These are phyloP conservation scores for Copidosoma aretas DNA, from an alignment of 2,888 invertebrate species.

Conservation along the genomic window DNA sequence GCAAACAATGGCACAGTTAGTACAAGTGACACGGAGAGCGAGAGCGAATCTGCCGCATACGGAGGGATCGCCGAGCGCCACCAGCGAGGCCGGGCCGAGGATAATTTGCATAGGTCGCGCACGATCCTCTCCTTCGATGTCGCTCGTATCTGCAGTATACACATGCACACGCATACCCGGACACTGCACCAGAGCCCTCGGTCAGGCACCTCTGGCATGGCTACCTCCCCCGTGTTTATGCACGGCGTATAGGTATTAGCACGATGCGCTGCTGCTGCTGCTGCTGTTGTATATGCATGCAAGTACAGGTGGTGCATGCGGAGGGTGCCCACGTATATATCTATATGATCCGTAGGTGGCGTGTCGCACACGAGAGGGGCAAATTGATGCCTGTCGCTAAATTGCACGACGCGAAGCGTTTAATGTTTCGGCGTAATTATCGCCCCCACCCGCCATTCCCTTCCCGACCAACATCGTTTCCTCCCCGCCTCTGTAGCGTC, in stretches of 20 bases:
- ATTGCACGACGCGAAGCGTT: constrained; percentile 46
- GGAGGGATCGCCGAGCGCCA: neutral
- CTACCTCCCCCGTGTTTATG: neutral
- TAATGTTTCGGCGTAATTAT: constrained; percentile 52
- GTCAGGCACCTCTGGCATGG: neutral
- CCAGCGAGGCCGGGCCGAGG: constrained; percentile 26
- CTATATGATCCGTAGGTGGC: constrained; percentile 43
- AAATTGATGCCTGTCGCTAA: constrained; percentile 53
- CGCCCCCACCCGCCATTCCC: constrained; percentile 20
- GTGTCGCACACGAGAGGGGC: constrained; percentile 25
- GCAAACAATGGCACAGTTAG: constrained; percentile 31
- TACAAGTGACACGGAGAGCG: constrained; percentile 20
- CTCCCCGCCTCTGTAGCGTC: too few species aligned
- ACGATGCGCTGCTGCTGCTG: constrained; percentile 34
- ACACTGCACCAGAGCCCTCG: too few species aligned
- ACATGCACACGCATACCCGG: neutral
- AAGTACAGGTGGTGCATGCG: too few species aligned
- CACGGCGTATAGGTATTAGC: constrained; percentile 7
- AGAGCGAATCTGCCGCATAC: constrained; percentile 12
- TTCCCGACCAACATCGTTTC: too few species aligned
- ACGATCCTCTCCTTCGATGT: constrained; percentile 43
- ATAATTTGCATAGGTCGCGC: constrained; percentile 53
- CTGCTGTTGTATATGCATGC: neutral
- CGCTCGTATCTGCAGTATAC: neutral
- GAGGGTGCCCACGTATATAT: too few species aligned